Base-by-base conservation (phyloP, 2,888 invertebrate species). In the Argyra leucocephala region DNA sequence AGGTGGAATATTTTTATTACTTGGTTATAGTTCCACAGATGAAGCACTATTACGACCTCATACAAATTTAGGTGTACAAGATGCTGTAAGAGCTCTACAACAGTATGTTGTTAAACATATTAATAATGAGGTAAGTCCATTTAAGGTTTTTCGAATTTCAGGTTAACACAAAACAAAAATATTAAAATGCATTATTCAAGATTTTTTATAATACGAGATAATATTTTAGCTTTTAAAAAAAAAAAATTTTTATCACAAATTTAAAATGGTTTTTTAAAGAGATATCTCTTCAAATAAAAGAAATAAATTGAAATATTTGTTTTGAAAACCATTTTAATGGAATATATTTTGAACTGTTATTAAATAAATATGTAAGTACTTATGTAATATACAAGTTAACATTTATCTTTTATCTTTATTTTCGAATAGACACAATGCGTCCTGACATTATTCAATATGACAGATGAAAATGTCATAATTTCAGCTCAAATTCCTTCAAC, bases 11-110 rank as follows among this genome's bases (percentile, higher is more conserved):
- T 94, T 91, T 81, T 83, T 94, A 69, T 88, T 93, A 77, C 86
- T 94, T 66, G 94, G 93, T 66, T 94, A 92, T 81, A 93, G 93
- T 73, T 88, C 91, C 67, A 88, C 89, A n/a, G 93, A 94, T 78
- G 93, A 94, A 79, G 86, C 87, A 1, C 82, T 92, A 66, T 83
- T 93, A 72, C 85, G 88, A 70, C 90, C 90, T 48, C 90, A 91
- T 77, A 92, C 91, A 3, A 89, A 91, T 66, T 83, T 92, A 65
- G 90, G 90, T 9, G 90, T 93, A 63, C 88, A 90, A 75, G 93
- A 93, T 78, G 88, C 92, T 62, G 90, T 92, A 36, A 83, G 88
- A 71, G 87, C 91, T 15, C 83, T 93, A 69, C 92, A 93, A 77
- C 88, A 87, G 74, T 90, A 91, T 74, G 83, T 92, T 76, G 83